Base-by-base conservation (phyloP, 2,113 vertebrate genomes). In the Pontoporia blainvillei region DNA sequence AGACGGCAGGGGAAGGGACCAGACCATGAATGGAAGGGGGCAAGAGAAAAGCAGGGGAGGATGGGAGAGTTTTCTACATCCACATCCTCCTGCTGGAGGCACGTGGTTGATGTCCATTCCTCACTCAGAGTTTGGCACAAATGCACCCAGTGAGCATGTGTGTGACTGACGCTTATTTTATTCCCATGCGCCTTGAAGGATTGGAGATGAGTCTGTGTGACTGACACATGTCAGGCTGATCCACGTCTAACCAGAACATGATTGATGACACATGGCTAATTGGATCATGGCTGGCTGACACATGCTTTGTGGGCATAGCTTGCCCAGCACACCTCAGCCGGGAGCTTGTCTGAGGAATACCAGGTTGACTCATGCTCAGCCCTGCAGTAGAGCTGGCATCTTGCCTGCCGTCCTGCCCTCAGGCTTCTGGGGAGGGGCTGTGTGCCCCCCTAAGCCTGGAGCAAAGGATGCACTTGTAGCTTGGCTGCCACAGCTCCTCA, bases 251-350 rank as follows among this genome's bases (percentile, higher is more conserved):
- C 29, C 2, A 5, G 79, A 54, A 41, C 31, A 2, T 91, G 85
- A 95, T 79, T 64, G 87, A 64, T 75, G 54, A 11, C 64, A 62
- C 41, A 3, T 6, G 64, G 31, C 49, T 94, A 71, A 92, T 64
- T 94, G 64, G 52, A 85, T 97, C 88, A 31, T 2, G 39, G 72
- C 85, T 81, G 49, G 90, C 49, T 86, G 87, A 72, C 87, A 46
- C 8, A 2, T 25, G 49, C 49, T 49, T 57, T n/a, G n/a, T 46
- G 85, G 81, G 39, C 49, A 7, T 0, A 3, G n/a, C 64, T 44
- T 6, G 1, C 15, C 89, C 71, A n/a, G 44, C 89, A 21, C 54
- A 64, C 14, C 6, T 39, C 31, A 9, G 36, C 18, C 15, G 6
- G 6, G 39, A 86, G 66, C 84, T 49, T 27, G 27, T 34, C 66